phyloP scores from a whole-genome alignment of 2,888 invertebrate genomes.

The Salticus scenicus region DNA sequence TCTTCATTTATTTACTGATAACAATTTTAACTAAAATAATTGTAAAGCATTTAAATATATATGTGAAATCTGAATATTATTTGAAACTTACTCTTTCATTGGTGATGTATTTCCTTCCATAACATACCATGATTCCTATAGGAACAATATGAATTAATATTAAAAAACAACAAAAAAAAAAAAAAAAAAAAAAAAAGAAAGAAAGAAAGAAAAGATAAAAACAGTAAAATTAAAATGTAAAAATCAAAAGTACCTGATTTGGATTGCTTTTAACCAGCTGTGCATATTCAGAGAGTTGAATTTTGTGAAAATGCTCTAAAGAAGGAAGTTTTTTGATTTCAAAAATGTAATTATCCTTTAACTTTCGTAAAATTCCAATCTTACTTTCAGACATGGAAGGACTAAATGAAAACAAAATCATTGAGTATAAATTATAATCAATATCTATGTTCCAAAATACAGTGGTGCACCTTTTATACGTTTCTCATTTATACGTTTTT shows the following conservation, averaged over 20 bases:
- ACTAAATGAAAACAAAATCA: slow-evolving; percentile 18
- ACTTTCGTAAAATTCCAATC: slow-evolving; percentile 31
- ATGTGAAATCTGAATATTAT: too few relatives aligned
- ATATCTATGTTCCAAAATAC: too few relatives aligned
- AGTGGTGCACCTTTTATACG: too few relatives aligned
- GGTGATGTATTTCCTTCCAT: not conserved
- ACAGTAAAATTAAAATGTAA: too few relatives aligned
- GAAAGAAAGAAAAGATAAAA: too few relatives aligned
- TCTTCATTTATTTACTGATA: too few relatives aligned
- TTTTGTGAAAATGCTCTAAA: slow-evolving; percentile 30
- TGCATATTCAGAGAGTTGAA: slow-evolving; percentile 18
- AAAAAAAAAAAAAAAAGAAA: too few relatives aligned
- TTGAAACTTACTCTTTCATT: not conserved
- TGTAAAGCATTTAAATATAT: too few relatives aligned
- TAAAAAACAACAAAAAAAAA: too few relatives aligned
- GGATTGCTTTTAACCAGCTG: slow-evolving; percentile 31
- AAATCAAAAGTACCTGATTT: slow-evolving; percentile 25
- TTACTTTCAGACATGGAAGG: not conserved
- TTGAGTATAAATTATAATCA: not conserved
- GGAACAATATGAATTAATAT: too few relatives aligned
- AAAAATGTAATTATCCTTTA: slow-evolving; percentile 13
- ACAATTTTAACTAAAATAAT: too few relatives aligned
- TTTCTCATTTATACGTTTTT: too few relatives aligned
- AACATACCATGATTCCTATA: not conserved
- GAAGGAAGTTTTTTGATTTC: slow-evolving; percentile 46